phyloP scores from a whole-genome alignment of 1,140 invertebrate species.

The Apis dorsata region DNA sequence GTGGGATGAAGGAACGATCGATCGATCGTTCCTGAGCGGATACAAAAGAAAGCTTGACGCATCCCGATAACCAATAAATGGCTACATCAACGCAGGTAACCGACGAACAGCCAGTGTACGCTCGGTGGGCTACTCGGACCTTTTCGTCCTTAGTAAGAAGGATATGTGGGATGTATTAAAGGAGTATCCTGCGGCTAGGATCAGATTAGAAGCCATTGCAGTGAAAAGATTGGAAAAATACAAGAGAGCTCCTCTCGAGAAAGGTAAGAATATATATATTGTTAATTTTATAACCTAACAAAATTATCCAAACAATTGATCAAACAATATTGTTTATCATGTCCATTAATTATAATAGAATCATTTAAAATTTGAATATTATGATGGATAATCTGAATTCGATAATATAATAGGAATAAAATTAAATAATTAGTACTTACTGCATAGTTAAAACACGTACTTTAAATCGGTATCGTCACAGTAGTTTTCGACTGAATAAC shows the following conservation, averaged over 20 bases:
- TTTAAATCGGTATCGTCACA: too few species aligned
- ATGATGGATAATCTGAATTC: too few species aligned
- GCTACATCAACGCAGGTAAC: slow-evolving; percentile 88
- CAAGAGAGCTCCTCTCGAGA: slow-evolving; percentile 94
- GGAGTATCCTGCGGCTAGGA: slow-evolving; percentile 97
- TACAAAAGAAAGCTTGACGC: slow-evolving; percentile 67
- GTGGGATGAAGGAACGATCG: slow-evolving; percentile 38
- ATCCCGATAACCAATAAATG: slow-evolving; percentile 79
- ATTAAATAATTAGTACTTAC: too few species aligned
- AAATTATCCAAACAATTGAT: neutral
- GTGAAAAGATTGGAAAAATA: slow-evolving; percentile 98
- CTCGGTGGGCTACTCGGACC: slow-evolving; percentile 98
- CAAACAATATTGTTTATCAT: neutral
- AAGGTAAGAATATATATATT: slow-evolving; percentile 83
- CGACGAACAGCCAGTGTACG: slow-evolving; percentile 96
- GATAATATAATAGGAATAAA: too few species aligned
- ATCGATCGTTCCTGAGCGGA: slow-evolving; percentile 47
- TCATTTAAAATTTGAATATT: too few species aligned
- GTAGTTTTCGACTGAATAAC: too few species aligned
- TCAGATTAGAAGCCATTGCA: slow-evolving; percentile 97
- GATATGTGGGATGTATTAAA: slow-evolving; percentile 99
- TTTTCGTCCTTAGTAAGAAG: slow-evolving; percentile 99
- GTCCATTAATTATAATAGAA: too few species aligned
- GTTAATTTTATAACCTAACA: neutral
- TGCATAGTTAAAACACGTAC: too few species aligned